A percentile compares a stretch with the other conserved stretches of the same genome.
phyloP scores from a whole-genome alignment of 2,888 invertebrate genomes.

The Papilio gigon region DNA sequence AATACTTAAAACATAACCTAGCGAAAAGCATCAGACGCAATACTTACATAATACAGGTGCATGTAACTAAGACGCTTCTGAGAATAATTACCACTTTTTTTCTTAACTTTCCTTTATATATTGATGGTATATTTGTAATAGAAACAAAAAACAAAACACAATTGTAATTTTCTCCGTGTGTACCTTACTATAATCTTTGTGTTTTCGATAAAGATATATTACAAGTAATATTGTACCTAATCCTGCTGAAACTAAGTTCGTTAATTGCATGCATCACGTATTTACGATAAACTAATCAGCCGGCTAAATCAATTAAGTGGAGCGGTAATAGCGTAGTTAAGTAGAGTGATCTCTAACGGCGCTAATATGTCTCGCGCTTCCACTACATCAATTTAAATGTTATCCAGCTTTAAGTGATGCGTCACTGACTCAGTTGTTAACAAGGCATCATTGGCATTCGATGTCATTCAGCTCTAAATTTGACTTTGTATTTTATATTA shows the following conservation, averaged over 20 bases:
- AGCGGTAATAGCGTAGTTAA: slow-evolving; percentile 2
- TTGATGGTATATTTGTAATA: too few relatives aligned
- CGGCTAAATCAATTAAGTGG: slow-evolving; percentile 16
- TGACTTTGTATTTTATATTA: background rate
- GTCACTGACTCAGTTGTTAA: background rate
- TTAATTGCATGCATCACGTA: slow-evolving; percentile 12
- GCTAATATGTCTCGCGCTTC: slow-evolving; percentile 15
- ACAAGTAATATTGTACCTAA: background rate
- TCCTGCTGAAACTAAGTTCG: background rate
- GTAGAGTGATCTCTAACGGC: slow-evolving; percentile 19
- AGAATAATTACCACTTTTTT: too few relatives aligned
- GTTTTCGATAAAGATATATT: background rate
- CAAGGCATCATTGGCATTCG: background rate
- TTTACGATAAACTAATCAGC: slow-evolving; percentile 8
- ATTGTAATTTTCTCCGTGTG: too few relatives aligned
- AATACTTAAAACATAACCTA: too few relatives aligned
- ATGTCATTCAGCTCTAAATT: background rate
- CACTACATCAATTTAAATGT: slow-evolving; percentile 15
- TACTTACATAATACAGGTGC: too few relatives aligned
- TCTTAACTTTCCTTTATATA: too few relatives aligned
- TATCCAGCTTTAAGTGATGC: background rate
- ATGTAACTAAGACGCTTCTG: too few relatives aligned
- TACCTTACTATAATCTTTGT: background rate
- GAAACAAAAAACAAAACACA: too few relatives aligned
- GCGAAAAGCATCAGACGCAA: too few relatives aligned